Evolutionary conservation across 2,113 vertebrate species (phyloP).

Genomic region (Oreochromis spilurus): DNA sequence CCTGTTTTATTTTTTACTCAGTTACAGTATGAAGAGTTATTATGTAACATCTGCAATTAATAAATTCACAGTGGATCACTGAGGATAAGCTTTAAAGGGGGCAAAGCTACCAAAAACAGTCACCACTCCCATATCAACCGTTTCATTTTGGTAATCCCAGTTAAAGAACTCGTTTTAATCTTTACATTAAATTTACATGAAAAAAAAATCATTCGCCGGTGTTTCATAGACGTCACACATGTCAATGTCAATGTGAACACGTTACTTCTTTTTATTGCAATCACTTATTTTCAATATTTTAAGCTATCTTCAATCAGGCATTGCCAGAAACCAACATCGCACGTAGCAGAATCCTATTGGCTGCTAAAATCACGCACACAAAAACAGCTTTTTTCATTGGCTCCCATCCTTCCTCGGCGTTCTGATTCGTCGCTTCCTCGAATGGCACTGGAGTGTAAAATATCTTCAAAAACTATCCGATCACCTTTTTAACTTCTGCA

Average conservation of each 20-base stretch:
- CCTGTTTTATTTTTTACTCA: not conserved
- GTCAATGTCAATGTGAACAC: not conserved
- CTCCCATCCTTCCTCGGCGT: not conserved
- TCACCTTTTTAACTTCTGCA: not conserved
- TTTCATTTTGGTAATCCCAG: not conserved
- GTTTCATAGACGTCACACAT: not conserved
- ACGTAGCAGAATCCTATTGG: slow-evolving; percentile 53
- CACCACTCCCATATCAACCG: not conserved
- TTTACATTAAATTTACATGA: not conserved
- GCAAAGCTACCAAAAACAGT: not conserved
- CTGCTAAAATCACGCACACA: not conserved
- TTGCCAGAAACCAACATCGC: accelerated
- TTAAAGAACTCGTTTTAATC: not conserved
- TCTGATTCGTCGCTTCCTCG: not conserved
- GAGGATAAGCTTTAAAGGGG: not conserved
- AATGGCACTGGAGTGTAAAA: not conserved
- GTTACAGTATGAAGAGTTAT: not conserved
- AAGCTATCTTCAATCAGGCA: not conserved
- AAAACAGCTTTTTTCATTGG: slow-evolving; percentile 37
- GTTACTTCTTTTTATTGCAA: not conserved
- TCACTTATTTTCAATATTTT: not conserved
- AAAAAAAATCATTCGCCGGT: accelerated
- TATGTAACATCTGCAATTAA: not conserved
- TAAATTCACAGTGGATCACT: not conserved
- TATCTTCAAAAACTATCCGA: not conserved